Percentiles rank a stretch among this genome's conserved stretches.
Conservation (phyloP, 2,888 invertebrate species). For the Agrochola circellaris region DNA sequence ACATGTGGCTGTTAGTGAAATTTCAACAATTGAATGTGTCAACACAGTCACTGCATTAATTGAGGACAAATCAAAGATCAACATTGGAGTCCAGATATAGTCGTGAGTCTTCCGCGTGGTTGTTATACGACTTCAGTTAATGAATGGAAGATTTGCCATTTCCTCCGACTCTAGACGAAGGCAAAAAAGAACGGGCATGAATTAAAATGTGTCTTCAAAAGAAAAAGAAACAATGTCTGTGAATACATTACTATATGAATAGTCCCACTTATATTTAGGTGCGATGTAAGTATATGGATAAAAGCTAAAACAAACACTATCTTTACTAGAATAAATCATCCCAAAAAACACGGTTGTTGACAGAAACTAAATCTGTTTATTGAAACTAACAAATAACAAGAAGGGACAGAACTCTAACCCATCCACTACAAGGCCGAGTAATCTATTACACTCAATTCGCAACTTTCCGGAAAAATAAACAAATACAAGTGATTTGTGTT, state of each 20-base stretch:
- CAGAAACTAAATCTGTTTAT: constrained; percentile 29
- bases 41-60: constrained; percentile 50
- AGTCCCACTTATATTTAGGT: neutral
- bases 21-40: constrained; percentile 67
- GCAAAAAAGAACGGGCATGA: neutral
- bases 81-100: constrained; percentile 7
- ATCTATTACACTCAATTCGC: constrained; percentile 34
- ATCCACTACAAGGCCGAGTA: constrained; percentile 23
- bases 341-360: constrained; percentile 31
- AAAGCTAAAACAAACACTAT: constrained; percentile 16
- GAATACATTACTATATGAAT: neutral
- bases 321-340: constrained; percentile 24
- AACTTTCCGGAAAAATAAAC: constrained; percentile 44
- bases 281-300: neutral
- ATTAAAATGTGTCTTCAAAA: neutral
- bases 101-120: constrained; percentile 15
- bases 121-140: constrained; percentile 20
- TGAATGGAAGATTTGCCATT: constrained; percentile 4
- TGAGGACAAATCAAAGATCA: constrained; percentile 53
- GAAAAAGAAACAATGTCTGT: neutral
- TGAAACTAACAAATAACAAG: constrained; percentile 30
- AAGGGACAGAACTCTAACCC: constrained; percentile 27
- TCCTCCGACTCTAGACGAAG: neutral
- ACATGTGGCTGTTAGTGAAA: constrained; percentile 54
- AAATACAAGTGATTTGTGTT: constrained; percentile 48